phyloP scores from a whole-genome alignment of 2,888 invertebrate species.

The Tuberolachnus salignus region DNA sequence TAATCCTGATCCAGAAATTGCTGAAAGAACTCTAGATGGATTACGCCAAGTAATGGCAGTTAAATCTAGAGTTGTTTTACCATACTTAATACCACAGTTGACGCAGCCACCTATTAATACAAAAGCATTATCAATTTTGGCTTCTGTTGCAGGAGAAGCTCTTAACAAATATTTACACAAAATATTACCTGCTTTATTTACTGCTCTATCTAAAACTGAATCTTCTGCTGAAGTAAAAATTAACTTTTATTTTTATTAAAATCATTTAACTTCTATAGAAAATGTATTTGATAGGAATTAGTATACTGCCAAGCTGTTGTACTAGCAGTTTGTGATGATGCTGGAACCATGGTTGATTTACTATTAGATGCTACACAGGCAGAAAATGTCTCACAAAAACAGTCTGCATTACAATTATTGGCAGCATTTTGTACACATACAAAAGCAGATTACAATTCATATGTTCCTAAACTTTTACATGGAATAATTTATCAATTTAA shows the following conservation, averaged over 20 bases:
- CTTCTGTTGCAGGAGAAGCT: slow-evolving; percentile 93
- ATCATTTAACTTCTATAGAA: neutral
- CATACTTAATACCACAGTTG: slow-evolving; percentile 93
- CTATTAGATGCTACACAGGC: slow-evolving; percentile 78
- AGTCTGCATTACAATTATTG: slow-evolving; percentile 84
- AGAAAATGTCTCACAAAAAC: slow-evolving; percentile 70
- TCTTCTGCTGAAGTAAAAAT: slow-evolving; percentile 64
- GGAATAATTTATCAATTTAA: slow-evolving; percentile 86
- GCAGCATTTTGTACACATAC: slow-evolving; percentile 90
- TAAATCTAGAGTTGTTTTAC: slow-evolving; percentile 92
- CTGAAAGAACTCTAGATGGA: slow-evolving; percentile 93
- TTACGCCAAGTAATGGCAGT: slow-evolving; percentile 96
- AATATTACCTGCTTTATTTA: slow-evolving; percentile 88
- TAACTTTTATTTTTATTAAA: neutral
- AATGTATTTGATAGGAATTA: slow-evolving; percentile 68
- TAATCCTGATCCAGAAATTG: slow-evolving; percentile 77
- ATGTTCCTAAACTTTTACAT: slow-evolving; percentile 85
- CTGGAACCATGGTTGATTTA: slow-evolving; percentile 84
- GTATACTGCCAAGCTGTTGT: slow-evolving; percentile 93
- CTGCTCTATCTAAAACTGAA: slow-evolving; percentile 74
- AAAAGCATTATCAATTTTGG: slow-evolving; percentile 89
- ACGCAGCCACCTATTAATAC: slow-evolving; percentile 89
- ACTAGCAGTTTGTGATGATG: slow-evolving; percentile 85
- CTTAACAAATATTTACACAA: slow-evolving; percentile 87
- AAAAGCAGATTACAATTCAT: slow-evolving; percentile 83